Evolutionary conservation across 2,113 vertebrate genomes (phyloP), one percentile per base, ranked within the genome.

Genomic region (Misgurnus anguillicaudatus): DNA sequence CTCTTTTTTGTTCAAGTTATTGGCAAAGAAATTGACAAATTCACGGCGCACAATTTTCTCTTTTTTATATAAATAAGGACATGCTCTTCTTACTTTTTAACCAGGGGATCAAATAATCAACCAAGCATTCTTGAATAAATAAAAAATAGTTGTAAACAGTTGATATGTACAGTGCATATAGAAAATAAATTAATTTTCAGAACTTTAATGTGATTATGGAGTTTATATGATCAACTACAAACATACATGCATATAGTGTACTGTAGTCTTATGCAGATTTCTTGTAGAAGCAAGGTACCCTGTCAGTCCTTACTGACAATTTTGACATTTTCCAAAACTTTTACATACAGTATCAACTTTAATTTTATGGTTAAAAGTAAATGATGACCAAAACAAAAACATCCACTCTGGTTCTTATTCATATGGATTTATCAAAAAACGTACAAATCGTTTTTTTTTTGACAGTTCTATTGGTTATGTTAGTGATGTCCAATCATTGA

Each of bases 181-280:
- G 84, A 86, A 88, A 93, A 93, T 90, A 91, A 92, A 93, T 91
- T 91, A 88, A 92, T 93, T 87, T 91, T 88, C 90, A 93, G 81
- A 85, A 89, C 80, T 89, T 86, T 87, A 87, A 89, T 91, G 90
- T 88, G 88, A 58, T 85, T 85, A 87, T 89, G 84, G 87, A 71
- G 69, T 92, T 92, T 91, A 92, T 93, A 86, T 90, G 84, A 78
- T 88, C 66, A 69, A 89, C 89, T 92, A 82, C 87, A 91, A 84
- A 87, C 80, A 77, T 93, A 92, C 91, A 94, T 88, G 88, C 83
- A 88, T 86, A 89, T 87, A 31, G 2, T 31, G 24, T 31, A 31
- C 24, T 31, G 24, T 31, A 72, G 42, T 41, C 60, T 73, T 60
- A 38, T 88, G 82, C 24, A 85, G 64, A 84, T 82, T 86, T 85